Evolutionary conservation across 2,113 vertebrate species (phyloP).

Genomic region (Ondatra zibethicus): DNA sequence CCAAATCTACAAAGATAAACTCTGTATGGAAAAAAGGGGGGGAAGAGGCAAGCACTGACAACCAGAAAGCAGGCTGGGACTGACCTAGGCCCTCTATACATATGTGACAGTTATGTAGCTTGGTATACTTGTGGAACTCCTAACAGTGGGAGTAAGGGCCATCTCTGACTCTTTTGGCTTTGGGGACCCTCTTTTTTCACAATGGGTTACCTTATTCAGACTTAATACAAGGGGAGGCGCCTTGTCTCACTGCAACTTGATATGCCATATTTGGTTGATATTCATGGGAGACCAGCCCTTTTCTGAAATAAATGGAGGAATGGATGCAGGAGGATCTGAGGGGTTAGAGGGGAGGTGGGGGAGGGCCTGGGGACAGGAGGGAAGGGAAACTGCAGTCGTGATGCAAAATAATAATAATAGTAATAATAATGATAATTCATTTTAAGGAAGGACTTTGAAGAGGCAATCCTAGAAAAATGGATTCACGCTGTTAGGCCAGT

Average conservation of each 20-base stretch:
- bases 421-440: no score
- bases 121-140: background rate
- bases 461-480: background rate
- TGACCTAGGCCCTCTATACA: background rate
- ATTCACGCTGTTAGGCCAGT: background rate
- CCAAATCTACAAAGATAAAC: background rate
- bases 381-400: background rate
- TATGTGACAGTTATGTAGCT: background rate
- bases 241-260: background rate
- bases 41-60: background rate
- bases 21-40: background rate
- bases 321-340: no score
- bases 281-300: background rate
- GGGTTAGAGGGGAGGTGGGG: background rate
- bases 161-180: background rate
- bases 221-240: background rate
- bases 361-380: background rate
- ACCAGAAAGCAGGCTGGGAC: background rate
- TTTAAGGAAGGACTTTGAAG: background rate
- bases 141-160: background rate
- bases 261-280: background rate
- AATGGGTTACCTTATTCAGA: background rate
- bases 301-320: background rate
- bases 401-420: background rate
- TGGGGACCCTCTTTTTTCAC: background rate